These are phyloP conservation scores for Empis livida DNA, from an alignment of 2,888 invertebrate species.

Conservation along the genomic window DNA sequence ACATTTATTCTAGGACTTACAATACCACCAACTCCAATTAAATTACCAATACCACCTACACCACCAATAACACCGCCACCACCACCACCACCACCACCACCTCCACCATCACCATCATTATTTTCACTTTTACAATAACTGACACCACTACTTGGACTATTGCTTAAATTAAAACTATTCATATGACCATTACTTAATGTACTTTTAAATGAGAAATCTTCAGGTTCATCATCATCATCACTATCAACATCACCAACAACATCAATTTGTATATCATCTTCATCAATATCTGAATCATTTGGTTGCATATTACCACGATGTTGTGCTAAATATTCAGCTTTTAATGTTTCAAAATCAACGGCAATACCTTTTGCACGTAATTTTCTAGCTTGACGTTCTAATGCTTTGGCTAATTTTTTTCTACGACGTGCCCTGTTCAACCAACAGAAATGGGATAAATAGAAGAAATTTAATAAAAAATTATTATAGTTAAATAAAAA, in stretches of 20 bases:
- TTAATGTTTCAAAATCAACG: constrained; percentile 73
- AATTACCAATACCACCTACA: constrained; percentile 4
- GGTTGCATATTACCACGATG: constrained; percentile 46
- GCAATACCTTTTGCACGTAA: constrained; percentile 82
- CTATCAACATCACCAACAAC: constrained; percentile 72
- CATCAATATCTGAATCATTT: constrained; percentile 49
- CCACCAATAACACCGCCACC: constrained; percentile 31
- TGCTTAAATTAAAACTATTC: constrained; percentile 36
- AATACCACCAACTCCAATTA: neutral
- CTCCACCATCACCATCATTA: neutral
- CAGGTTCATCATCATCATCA: constrained; percentile 46
- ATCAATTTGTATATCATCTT: constrained; percentile 65
- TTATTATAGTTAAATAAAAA: neutral
- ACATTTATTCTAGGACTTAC: neutral
- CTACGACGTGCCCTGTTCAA: constrained; percentile 61
- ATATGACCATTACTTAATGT: constrained; percentile 38
- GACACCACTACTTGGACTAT: constrained; percentile 18
- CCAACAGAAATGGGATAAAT: constrained; percentile 2
- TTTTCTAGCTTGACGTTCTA: constrained; percentile 85
- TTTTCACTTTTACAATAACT: constrained; percentile 6
- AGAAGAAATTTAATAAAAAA: neutral
- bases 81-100: constrained; percentile 35
- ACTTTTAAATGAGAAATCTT: constrained; percentile 24
- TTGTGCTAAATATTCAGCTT: constrained; percentile 74
- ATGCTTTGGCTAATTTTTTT: constrained; percentile 82